These are phyloP conservation scores for Halocaridina rubra DNA, from an alignment of 2,888 invertebrate genomes.

Conservation along the genomic window DNA sequence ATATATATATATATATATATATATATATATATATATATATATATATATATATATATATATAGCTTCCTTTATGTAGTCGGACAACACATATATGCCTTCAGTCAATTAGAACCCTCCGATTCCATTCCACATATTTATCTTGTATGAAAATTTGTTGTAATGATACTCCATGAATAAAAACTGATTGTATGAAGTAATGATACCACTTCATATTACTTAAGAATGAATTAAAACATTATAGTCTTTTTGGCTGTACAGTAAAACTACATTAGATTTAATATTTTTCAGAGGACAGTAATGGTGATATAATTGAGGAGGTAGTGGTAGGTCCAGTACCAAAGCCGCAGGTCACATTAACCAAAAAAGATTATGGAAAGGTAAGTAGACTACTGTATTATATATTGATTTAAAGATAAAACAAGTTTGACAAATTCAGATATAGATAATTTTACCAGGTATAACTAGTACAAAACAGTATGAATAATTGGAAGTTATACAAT, in stretches of 20 bases:
- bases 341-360: conserved; percentile 78
- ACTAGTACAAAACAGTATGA: no score
- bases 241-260: background rate
- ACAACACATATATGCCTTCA: background rate
- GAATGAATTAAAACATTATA: background rate
- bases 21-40: conserved; percentile 5
- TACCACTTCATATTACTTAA: background rate
- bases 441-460: no score
- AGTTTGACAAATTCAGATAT: no score
- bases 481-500: no score
- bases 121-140: background rate
- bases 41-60: conserved; percentile 1
- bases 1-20: conserved; percentile 16
- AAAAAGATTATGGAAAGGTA: conserved; percentile 82
- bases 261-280: background rate
- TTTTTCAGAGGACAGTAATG: conserved; percentile 35
- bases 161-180: no score
- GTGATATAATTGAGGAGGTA: conserved; percentile 69
- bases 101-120: no score
- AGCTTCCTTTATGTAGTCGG: no score
- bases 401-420: no score
- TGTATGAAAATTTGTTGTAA: background rate
- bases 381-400: no score
- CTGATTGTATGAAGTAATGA: background rate
- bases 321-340: conserved; percentile 78